A percentile compares a stretch with the other conserved stretches of the same genome.
Conservation (phyloP, 2,888 invertebrate genomes). For the Dicyrtoma fusca region DNA sequence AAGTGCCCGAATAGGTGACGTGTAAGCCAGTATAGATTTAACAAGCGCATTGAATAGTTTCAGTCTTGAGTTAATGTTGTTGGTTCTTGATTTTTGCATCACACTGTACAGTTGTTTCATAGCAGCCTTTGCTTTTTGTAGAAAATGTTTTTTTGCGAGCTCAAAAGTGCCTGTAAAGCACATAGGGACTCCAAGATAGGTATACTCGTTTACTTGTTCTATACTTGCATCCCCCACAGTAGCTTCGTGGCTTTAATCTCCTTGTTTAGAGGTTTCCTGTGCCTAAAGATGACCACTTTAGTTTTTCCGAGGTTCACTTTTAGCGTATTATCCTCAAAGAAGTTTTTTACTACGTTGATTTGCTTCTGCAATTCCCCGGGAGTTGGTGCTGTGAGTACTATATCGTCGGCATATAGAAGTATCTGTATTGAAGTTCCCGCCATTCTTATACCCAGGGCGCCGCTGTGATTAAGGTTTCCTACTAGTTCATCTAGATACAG, state of each 20-base stretch:
- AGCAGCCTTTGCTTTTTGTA: not conserved
- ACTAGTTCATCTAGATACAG: not conserved
- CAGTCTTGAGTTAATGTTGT: not conserved
- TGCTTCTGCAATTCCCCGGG: not conserved
- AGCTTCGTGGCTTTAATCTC: too few species aligned
- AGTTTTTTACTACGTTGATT: not conserved
- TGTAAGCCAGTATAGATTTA: not conserved
- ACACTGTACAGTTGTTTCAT: not conserved
- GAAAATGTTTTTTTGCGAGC: not conserved
- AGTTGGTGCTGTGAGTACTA: too few species aligned
- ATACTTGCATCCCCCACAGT: not conserved
- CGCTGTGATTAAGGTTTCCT: not conserved
- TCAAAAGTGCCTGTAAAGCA: not conserved
- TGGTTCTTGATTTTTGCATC: not conserved
- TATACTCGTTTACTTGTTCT: conserved; percentile 5
- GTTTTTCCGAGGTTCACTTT: too few species aligned
- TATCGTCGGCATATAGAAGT: not conserved
- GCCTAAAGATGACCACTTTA: not conserved
- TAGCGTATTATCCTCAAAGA: too few species aligned
- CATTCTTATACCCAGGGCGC: not conserved
- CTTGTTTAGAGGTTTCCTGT: not conserved
- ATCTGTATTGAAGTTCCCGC: not conserved
- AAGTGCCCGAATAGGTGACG: not conserved
- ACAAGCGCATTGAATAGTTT: not conserved
- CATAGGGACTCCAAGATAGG: not conserved